A percentile compares a stretch with the other conserved stretches of the same genome.
These are phyloP conservation scores for Gobio gobio DNA, from an alignment of 2,113 vertebrate genomes.

Conservation along the genomic window DNA sequence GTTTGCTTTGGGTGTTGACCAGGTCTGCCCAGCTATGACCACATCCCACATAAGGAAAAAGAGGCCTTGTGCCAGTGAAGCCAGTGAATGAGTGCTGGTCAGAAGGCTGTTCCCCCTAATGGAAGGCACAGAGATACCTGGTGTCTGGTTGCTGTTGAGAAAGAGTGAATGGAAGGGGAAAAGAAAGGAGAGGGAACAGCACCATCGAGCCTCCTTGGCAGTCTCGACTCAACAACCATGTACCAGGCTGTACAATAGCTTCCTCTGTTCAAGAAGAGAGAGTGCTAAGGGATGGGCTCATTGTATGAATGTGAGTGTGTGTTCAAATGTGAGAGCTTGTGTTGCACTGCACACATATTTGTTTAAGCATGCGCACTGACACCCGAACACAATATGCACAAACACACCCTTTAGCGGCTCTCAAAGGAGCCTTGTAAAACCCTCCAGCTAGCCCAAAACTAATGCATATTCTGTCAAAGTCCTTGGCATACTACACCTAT, in stretches of 20 bases:
- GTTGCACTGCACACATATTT: constrained; percentile 22
- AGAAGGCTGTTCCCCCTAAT: constrained; percentile 16
- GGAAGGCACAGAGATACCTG: constrained; percentile 26
- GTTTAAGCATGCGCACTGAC: constrained; percentile 30
- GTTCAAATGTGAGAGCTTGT: constrained; percentile 23
- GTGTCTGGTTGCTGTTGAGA: constrained; percentile 49
- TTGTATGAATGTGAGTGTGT: constrained; percentile 35
- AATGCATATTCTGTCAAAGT: neutral
- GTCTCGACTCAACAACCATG: neutral
- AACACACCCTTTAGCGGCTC: constrained; percentile 24
- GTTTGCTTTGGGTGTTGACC: constrained; percentile 41
- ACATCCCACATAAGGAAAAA: constrained; percentile 42
- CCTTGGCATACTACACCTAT: neutral
- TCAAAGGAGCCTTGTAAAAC: neutral
- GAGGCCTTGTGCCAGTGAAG: constrained; percentile 24
- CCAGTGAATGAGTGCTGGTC: constrained; percentile 32
- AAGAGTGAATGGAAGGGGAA: constrained; percentile 27
- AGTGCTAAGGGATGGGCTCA: neutral
- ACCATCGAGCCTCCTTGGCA: constrained; percentile 52
- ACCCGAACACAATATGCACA: constrained; percentile 12
- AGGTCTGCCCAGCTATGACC: constrained; percentile 16
- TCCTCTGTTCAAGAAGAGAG: constrained; percentile 42
- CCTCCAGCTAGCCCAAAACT: neutral
- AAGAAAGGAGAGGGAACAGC: constrained; percentile 18
- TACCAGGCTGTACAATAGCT: constrained; percentile 50